A percentile compares a stretch with the other conserved stretches of the same genome.
Evolutionary conservation across 1,140 invertebrate species (phyloP).

Genomic region (Hypsibius dujardini): DNA sequence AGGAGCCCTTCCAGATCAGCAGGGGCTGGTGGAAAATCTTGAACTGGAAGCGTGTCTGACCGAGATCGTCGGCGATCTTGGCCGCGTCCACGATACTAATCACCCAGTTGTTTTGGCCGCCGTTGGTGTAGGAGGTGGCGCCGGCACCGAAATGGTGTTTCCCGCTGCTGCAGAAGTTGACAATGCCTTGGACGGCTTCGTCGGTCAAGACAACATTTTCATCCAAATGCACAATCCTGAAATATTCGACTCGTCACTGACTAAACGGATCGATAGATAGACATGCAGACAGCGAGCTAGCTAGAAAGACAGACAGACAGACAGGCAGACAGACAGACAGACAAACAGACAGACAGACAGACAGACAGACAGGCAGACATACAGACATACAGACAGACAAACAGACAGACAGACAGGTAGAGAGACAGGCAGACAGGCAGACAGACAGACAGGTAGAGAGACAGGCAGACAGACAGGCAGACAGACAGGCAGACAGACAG

Average conservation of each 20-base stretch:
- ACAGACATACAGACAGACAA: too few species aligned
- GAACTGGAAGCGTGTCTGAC: constrained; percentile 34
- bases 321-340: neutral
- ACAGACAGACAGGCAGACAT: too few species aligned
- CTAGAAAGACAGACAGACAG: neutral
- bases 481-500: too few species aligned
- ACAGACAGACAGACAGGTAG: too few species aligned
- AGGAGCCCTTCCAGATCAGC: constrained; percentile 34
- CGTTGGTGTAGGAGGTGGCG: constrained; percentile 37
- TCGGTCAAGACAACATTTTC: constrained; percentile 36
- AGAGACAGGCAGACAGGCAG: too few species aligned
- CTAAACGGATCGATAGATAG: too few species aligned
- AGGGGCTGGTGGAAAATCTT: constrained; percentile 34
- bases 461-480: too few species aligned
- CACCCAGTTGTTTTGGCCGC: constrained; percentile 35
- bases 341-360: too few species aligned
- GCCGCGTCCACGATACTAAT: constrained; percentile 36
- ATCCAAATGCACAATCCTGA: constrained; percentile 36
- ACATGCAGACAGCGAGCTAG: neutral
- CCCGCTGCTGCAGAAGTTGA: constrained; percentile 35
- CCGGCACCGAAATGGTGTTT: constrained; percentile 37
- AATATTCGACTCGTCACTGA: neutral
- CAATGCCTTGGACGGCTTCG: constrained; percentile 33
- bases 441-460: too few species aligned
- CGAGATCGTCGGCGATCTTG: constrained; percentile 35